Conservation (phyloP, 2,113 vertebrate species). For the Scomber scombrus region DNA sequence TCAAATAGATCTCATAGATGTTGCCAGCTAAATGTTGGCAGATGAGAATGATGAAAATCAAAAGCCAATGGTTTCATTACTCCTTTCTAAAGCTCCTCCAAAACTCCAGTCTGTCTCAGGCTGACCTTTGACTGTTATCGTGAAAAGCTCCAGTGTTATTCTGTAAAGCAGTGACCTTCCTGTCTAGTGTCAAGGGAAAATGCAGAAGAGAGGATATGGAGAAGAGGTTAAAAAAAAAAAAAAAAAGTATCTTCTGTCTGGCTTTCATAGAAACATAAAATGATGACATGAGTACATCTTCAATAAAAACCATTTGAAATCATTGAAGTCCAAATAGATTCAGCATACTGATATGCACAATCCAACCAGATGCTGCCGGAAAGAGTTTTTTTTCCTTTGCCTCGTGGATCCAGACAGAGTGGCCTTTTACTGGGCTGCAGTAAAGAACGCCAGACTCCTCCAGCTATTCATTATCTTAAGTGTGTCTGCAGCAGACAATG, state of each 20-base stretch:
- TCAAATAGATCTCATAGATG: constrained; percentile 33
- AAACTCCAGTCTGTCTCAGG: background rate
- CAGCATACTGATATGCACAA: constrained; percentile 10
- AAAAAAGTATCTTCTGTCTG: constrained; percentile 23
- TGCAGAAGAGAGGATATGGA: background rate
- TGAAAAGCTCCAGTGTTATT: background rate
- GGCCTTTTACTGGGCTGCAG: constrained; percentile 71
- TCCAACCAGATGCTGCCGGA: constrained; percentile 46
- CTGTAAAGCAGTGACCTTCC: constrained; percentile 27
- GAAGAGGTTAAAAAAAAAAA: background rate
- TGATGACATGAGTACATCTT: constrained; percentile 16
- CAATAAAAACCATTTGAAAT: constrained; percentile 28
- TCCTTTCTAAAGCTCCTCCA: constrained; percentile 17
- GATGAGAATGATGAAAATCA: constrained; percentile 36
- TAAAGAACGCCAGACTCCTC: constrained; percentile 73
- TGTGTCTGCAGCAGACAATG: constrained; percentile 73
- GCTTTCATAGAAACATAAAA: constrained; percentile 8
- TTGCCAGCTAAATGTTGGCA: constrained; percentile 51
- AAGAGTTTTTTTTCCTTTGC: constrained; percentile 43
- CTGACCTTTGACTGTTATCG: constrained; percentile 46
- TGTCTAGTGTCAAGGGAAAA: constrained; percentile 3
- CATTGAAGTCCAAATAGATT: constrained; percentile 35
- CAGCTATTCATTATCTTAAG: constrained; percentile 82
- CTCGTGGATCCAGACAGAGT: constrained; percentile 67
- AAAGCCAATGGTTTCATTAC: constrained; percentile 25